Evolutionary conservation across 2,113 vertebrate genomes (phyloP), one percentile per base, ranked within the genome.

Genomic region (Shinisaurus crocodilurus): DNA sequence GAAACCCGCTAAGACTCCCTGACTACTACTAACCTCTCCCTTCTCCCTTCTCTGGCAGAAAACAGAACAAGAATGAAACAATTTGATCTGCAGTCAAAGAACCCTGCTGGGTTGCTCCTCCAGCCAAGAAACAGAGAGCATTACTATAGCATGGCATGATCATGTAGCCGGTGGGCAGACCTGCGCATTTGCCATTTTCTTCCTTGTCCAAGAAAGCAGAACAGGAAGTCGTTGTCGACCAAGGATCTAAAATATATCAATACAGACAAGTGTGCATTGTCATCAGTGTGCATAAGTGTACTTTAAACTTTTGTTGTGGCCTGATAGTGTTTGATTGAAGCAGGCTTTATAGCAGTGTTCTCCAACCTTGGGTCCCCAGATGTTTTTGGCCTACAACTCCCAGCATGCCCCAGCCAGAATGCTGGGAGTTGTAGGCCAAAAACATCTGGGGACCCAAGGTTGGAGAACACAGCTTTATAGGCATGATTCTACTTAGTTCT

Each of bases 11-110:
- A 32, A 34, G 50, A n/a, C 15, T 82, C 16, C 18, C 54, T 60
- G n/a, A 34, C 34, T 60, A 0, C 34, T 60, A 0, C 54, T 23
- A n/a, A 40, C 81, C 54, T 63, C n/a, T 82, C 75, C 70, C 9
- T 72, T n/a, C n/a, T n/a, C n/a, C n/a, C n/a, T 50, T 93, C 95
- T 87, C 83, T 92, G 45, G 3, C 25, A 45, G 40, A 77, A 77
- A 48, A 13, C 40, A 77, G 25, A 77, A 45, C 40, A 77, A 45
- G 75, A 45, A 45, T 10, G 37, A 77, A 77, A 45, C 25, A 77
- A 29, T 29, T 45, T 40, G 37, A 40, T 45, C 25, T 45, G 20
- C 23, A 48, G 69, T 72, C 29, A 45, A 27, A 4, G 45, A 27
- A 43, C 16, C n/a, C 72, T 75, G 34, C n/a, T 40, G 16, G 18